Conservation (phyloP, 1,140 invertebrate species). For the Dinoponera quadriceps region DNA sequence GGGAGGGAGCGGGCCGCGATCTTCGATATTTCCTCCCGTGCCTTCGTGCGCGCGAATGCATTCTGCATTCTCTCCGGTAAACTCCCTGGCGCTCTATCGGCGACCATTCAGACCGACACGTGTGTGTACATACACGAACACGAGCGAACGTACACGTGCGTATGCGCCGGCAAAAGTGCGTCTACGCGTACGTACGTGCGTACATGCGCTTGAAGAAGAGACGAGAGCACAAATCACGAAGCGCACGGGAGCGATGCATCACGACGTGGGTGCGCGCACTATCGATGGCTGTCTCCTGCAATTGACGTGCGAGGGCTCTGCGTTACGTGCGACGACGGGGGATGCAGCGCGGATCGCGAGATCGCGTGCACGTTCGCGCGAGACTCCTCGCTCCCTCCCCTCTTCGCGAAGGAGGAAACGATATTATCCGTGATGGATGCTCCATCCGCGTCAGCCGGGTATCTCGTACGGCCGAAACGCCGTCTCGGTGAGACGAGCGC, state of each 20-base stretch:
- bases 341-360: constrained; percentile 14
- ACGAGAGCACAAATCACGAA: constrained; percentile 58
- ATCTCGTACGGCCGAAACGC: constrained; percentile 38
- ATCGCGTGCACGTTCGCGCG: constrained; percentile 22
- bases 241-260: no score
- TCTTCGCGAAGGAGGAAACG: constrained; percentile 57
- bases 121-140: background rate
- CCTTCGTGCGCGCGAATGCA: constrained; percentile 22
- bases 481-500: constrained; percentile 2
- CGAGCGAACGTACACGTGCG: no score
- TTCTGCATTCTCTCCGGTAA: constrained; percentile 43
- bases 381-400: background rate
- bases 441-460: constrained; percentile 65
- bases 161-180: background rate
- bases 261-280: no score
- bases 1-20: background rate
- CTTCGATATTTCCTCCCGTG: constrained; percentile 35
- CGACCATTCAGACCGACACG: constrained; percentile 43
- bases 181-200: background rate
- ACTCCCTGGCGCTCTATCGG: constrained; percentile 37
- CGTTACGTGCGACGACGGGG: constrained; percentile 33
- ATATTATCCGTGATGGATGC: constrained; percentile 75
- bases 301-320: constrained; percentile 65
- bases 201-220: constrained; percentile 18
- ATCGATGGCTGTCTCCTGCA: constrained; percentile 75